Percentiles rank a stretch among this genome's conserved stretches.
Evolutionary conservation across 2,113 vertebrate genomes (phyloP).

Genomic region (Gymnogyps californianus): DNA sequence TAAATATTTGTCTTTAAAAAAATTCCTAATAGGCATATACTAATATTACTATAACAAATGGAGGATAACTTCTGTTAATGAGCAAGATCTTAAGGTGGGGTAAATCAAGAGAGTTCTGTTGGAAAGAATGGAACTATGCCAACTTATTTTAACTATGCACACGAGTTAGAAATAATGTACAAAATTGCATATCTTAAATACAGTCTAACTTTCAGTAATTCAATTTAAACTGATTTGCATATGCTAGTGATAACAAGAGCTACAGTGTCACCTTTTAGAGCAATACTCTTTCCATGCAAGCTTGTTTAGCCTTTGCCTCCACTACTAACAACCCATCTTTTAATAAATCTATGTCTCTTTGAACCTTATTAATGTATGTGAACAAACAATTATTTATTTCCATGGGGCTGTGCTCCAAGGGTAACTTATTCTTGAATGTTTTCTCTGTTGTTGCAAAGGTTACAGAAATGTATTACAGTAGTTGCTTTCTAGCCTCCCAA

Average conservation of each 20-base stretch:
- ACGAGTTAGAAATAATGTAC: background rate
- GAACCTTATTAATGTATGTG: background rate
- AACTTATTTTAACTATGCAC: background rate
- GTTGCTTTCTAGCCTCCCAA: background rate
- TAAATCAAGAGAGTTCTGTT: background rate
- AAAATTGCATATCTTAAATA: background rate
- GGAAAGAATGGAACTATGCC: background rate
- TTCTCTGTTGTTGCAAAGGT: background rate
- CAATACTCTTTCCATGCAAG: background rate
- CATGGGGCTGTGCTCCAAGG: background rate
- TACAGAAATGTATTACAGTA: background rate
- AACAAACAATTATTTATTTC: background rate
- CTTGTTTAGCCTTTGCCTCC: background rate
- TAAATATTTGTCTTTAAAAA: background rate
- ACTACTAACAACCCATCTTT: background rate
- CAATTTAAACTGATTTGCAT: background rate
- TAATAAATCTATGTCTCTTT: constrained; percentile 27
- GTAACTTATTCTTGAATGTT: background rate
- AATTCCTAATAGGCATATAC: background rate
- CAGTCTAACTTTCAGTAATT: background rate
- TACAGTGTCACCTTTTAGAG: background rate
- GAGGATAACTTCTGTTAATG: background rate
- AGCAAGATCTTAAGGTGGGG: background rate
- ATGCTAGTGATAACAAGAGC: background rate
- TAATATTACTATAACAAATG: background rate